A percentile compares a stretch with the other conserved stretches of the same genome.
Evolutionary conservation across 2,797 vertebrate genomes (phyloP).

Genomic region (Eospalax fontanierii): DNA sequence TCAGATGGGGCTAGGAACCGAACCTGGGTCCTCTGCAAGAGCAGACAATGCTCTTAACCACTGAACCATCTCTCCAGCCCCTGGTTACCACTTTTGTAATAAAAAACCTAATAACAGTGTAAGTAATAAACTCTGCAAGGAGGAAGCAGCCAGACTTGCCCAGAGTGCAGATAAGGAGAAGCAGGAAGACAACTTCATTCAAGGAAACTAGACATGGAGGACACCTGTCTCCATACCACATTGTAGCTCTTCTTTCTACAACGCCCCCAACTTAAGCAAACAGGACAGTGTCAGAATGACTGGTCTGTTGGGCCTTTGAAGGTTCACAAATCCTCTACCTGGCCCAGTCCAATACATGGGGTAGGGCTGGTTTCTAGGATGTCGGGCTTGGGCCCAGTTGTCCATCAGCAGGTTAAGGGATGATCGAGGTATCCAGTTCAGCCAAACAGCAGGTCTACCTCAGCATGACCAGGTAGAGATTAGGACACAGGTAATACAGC

Average conservation of each 20-base stretch:
- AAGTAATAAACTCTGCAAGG: not conserved
- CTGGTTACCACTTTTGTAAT: not conserved
- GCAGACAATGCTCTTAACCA: too few relatives aligned
- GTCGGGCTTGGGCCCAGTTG: not conserved
- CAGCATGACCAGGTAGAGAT: too few relatives aligned
- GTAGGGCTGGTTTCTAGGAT: not conserved
- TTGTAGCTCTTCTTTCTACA: not conserved
- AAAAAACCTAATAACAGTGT: not conserved
- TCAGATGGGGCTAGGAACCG: too few relatives aligned
- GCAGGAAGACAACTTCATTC: not conserved
- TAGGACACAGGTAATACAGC: too few relatives aligned
- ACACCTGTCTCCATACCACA: not conserved
- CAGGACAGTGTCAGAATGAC: too few relatives aligned
- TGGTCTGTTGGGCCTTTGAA: not conserved
- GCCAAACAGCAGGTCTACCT: not conserved
- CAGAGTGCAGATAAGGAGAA: not conserved
- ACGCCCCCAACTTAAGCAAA: not conserved
- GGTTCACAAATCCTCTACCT: not conserved
- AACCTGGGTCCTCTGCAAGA: too few relatives aligned
- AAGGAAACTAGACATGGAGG: not conserved
- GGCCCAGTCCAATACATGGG: not conserved
- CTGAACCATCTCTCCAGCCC: too few relatives aligned
- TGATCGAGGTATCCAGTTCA: too few relatives aligned
- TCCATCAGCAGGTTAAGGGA: not conserved
- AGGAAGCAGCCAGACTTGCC: not conserved